Conservation (phyloP, 2,113 vertebrate genomes). For the Maccullochella peelii region DNA sequence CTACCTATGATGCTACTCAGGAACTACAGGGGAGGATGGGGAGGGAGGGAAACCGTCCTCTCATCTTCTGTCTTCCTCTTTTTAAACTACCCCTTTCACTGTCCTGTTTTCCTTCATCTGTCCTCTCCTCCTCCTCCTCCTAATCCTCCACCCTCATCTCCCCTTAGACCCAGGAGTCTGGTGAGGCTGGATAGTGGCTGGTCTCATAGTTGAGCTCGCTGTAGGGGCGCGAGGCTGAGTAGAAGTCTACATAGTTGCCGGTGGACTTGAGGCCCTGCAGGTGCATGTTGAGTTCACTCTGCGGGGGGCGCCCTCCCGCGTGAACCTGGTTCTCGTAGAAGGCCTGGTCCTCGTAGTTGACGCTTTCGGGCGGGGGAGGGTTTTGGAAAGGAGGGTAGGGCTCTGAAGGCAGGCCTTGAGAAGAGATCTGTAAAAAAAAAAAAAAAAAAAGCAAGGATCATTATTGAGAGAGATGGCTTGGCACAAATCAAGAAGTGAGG, state of each 20-base stretch:
- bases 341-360: slow-evolving; percentile 91
- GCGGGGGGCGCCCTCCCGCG: slow-evolving; percentile 79
- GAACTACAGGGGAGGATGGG: slow-evolving; percentile 66
- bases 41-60: slow-evolving; percentile 56
- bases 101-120: slow-evolving; percentile 4
- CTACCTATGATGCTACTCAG: slow-evolving; percentile 76
- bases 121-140: slow-evolving; percentile 33
- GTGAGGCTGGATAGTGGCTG: slow-evolving; percentile 99
- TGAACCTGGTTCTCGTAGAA: slow-evolving; percentile 85
- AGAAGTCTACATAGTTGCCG: slow-evolving; percentile 99
- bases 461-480: neutral
- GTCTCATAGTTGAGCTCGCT: slow-evolving; percentile 99
- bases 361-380: slow-evolving; percentile 85
- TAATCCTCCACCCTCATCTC: slow-evolving; percentile 22
- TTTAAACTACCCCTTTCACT: slow-evolving; percentile 24
- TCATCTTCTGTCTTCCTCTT: slow-evolving; percentile 25
- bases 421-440: slow-evolving; percentile 85
- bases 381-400: slow-evolving; percentile 97
- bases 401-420: slow-evolving; percentile 95
- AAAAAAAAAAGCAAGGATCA: neutral
- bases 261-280: slow-evolving; percentile 98
- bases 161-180: slow-evolving; percentile 97
- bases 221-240: slow-evolving; percentile 98
- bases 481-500: neutral
- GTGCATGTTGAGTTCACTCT: slow-evolving; percentile 97